Percentiles rank a stretch among this genome's conserved stretches.
These are phyloP conservation scores for Crenichthys baileyi DNA, from an alignment of 2,797 vertebrate species.

Conservation along the genomic window DNA sequence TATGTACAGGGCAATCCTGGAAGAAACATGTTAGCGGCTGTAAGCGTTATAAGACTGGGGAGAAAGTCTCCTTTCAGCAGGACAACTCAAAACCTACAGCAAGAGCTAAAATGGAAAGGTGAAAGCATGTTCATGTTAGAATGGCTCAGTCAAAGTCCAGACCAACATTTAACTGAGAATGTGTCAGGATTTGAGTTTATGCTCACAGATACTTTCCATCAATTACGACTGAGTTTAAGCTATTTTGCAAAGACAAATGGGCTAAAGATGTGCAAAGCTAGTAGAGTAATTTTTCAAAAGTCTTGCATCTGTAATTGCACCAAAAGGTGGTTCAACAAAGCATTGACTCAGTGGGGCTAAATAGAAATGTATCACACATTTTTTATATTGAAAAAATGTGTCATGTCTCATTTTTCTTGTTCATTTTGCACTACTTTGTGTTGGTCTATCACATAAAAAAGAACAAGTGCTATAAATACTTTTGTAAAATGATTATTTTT, in stretches of 20 bases:
- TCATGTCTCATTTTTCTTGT: background rate
- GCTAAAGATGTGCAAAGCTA: background rate
- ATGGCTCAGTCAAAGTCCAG: background rate
- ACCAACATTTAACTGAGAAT: background rate
- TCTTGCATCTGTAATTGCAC: background rate
- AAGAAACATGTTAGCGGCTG: background rate
- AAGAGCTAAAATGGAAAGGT: background rate
- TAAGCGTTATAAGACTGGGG: background rate
- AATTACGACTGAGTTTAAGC: background rate
- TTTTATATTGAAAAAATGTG: background rate
- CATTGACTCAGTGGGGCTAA: background rate
- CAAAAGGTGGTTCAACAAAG: background rate
- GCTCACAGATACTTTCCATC: no score
- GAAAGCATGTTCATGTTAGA: background rate
- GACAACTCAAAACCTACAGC: no score
- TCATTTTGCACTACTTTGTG: no score
- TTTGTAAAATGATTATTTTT: no score
- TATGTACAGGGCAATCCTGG: background rate
- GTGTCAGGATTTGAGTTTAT: background rate
- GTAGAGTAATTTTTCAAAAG: background rate
- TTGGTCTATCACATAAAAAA: no score
- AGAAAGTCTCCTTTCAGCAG: no score
- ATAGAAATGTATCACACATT: background rate
- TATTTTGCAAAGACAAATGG: background rate
- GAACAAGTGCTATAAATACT: background rate